phyloP scores from a whole-genome alignment of 2,113 vertebrate species.

The Tragelaphus strepsiceros region DNA sequence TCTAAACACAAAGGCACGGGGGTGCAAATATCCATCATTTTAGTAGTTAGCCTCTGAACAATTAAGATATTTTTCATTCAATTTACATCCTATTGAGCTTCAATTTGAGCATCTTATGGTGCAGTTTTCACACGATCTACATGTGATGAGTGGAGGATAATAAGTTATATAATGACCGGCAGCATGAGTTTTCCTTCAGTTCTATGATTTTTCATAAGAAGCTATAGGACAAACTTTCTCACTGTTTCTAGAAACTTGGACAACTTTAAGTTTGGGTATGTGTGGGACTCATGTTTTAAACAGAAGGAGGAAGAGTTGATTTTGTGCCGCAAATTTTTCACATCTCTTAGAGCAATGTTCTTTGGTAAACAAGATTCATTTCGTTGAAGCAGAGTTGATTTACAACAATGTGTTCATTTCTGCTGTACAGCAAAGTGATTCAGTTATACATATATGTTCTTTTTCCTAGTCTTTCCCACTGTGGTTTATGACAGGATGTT shows the following conservation, averaged over 20 bases:
- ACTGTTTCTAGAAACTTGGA: neutral
- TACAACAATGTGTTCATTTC: neutral
- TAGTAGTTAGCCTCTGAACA: neutral
- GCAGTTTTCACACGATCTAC: neutral
- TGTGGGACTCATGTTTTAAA: neutral
- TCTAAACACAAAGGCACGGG: neutral
- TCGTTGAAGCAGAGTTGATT: neutral
- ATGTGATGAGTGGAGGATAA: neutral
- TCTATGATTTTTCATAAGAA: neutral
- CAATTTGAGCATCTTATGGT: neutral
- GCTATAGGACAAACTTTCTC: neutral
- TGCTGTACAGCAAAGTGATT: neutral
- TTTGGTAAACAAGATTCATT: neutral
- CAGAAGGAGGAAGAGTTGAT: neutral
- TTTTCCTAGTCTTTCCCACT: neutral
- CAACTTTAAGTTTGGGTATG: neutral
- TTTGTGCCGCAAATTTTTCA: neutral
- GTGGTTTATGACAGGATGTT: neutral
- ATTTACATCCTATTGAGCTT: neutral
- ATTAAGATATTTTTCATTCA: neutral
- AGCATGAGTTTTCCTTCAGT: neutral
- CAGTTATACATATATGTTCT: neutral
- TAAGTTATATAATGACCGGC: neutral
- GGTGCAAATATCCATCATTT: neutral
- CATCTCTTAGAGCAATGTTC: neutral